These are phyloP conservation scores for Euclidia mi DNA, from an alignment of 2,888 invertebrate genomes.

Conservation along the genomic window DNA sequence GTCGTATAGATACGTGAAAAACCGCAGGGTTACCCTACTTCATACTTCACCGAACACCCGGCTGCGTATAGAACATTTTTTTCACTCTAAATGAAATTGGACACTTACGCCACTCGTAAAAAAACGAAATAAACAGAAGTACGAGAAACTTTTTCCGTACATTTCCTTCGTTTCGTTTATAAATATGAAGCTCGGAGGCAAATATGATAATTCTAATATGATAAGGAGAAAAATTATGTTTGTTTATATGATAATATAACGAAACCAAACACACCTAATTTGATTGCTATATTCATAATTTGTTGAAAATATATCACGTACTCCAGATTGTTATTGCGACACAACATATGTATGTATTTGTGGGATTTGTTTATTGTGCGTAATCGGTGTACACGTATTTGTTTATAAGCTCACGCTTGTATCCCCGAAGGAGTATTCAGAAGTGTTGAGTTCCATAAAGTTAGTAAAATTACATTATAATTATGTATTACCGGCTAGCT, in stretches of 20 bases:
- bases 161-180: constrained; percentile 29
- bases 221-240: constrained; percentile 8
- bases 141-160: constrained; percentile 32
- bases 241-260: constrained; percentile 3
- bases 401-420: too few species aligned
- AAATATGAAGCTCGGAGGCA: constrained; percentile 23
- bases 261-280: constrained; percentile 13
- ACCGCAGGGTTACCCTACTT: neutral
- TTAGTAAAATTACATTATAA: too few species aligned
- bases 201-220: constrained; percentile 12
- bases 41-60: constrained; percentile 5
- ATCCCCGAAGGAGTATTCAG: too few species aligned
- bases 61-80: constrained; percentile 25
- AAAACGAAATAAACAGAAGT: constrained; percentile 42
- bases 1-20: constrained; percentile 1
- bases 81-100: constrained; percentile 43
- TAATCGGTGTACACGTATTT: too few species aligned
- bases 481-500: too few species aligned
- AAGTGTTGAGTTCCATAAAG: too few species aligned
- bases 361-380: too few species aligned
- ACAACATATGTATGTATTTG: too few species aligned
- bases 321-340: too few species aligned
- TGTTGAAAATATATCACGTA: neutral
- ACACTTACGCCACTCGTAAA: constrained; percentile 42
- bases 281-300: constrained; percentile 4